A percentile compares a stretch with the other conserved stretches of the same genome.
Evolutionary conservation across 1,140 invertebrate genomes (phyloP).

Genomic region (Anoplophora glabripennis): DNA sequence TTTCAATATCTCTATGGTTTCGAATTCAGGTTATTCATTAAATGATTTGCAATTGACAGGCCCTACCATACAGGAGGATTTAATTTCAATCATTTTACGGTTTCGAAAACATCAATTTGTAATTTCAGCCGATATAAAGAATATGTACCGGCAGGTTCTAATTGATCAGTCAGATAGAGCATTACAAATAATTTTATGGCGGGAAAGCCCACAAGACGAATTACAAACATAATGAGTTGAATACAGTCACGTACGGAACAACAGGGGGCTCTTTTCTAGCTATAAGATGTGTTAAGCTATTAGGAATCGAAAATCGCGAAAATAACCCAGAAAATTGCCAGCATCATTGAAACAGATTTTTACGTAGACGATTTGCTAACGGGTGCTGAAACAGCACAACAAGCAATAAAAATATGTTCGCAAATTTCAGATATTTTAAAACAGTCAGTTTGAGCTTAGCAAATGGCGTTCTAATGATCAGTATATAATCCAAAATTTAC

Average conservation of each 20-base stretch:
- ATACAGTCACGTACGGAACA: not conserved
- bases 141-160: constrained; percentile 16
- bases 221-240: not conserved
- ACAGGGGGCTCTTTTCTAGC: not conserved
- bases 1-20: constrained; percentile 41
- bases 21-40: constrained; percentile 31
- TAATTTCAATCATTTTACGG: constrained; percentile 21
- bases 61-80: constrained; percentile 33
- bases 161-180: not conserved
- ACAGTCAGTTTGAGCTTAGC: constrained; percentile 25
- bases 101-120: not conserved
- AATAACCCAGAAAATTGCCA: too few relatives aligned
- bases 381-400: constrained; percentile 35
- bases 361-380: constrained; percentile 49
- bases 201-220: constrained; percentile 1
- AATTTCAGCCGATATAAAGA: not conserved
- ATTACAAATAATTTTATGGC: constrained; percentile 20
- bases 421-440: constrained; percentile 29
- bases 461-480: constrained; percentile 37
- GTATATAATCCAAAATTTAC: constrained; percentile 4
- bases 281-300: constrained; percentile 3
- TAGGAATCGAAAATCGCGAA: constrained; percentile 26
- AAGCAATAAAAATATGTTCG: constrained; percentile 16
- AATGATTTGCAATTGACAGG: constrained; percentile 44
- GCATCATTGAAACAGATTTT: too few relatives aligned